Evolutionary conservation across 2,797 vertebrate species (phyloP), one percentile per base, ranked within the genome.

Genomic region (Arremon brunneinucha): DNA sequence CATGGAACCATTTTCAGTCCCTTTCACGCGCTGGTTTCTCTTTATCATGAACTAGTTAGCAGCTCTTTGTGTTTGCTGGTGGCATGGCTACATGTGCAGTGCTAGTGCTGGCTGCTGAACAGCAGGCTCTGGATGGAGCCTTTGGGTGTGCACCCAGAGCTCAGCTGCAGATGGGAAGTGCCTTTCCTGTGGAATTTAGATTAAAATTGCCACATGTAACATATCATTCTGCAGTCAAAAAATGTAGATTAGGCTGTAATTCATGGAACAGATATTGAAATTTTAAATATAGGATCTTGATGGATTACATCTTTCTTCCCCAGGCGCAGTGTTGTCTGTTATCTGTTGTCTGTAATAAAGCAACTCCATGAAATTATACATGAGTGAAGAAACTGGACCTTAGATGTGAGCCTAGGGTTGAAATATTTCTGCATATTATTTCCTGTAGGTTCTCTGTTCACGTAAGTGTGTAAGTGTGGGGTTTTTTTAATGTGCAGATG

Each of bases 121-220:
- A 97, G 80, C 93, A 95, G 65, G 55, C 72, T 95, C 90, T 11
- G 3, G 87, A 65, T 23, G 83, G 95, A 95, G 95, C 87, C 82
- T 60, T 89, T 97, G 96, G 88, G 94, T 78, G 93, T 97, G 93
- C 87, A 92, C 82, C 1, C 27, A 82, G 75, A 96, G 89, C 89
- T 95, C 81, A 70, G 90, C 85, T 95, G 81, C 89, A 96, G 84
- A 96, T 95, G 95, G 95, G 93, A 96, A 97, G 84, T 90, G 95
- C 83, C 87, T 97, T 97, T 97, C 96, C 96, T 97, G 95, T 94
- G 95, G 96, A 98, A 97, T 96, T 89, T 76, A 94, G 95, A 95
- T 97, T 77, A 93, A 97, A 97, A 94, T 56, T 79, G 95, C 87
- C 18, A n/a, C 65, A 7, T 2, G 2, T 52, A 67, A 64, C 34